Evolutionary conservation across 2,888 invertebrate species (phyloP), one percentile per base, ranked within the genome.

Genomic region (Cerastoderma edule): DNA sequence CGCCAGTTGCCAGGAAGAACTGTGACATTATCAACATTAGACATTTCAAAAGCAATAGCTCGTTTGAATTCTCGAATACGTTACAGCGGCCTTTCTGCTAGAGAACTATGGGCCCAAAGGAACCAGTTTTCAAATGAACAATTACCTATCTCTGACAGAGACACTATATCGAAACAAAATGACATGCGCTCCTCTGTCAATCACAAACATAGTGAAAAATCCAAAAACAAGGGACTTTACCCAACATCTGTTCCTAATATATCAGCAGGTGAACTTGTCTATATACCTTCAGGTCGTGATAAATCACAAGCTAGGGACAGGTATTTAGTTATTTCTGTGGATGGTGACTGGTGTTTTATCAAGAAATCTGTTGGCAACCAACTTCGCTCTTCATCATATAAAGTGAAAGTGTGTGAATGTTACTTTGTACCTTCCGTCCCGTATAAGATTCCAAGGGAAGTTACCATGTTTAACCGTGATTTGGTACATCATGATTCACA

Each of bases 51-150:
- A 10, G 75, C 76, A 4, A 53, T 72, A 5, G 73, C 80, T 16
- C 50, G 54, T 30, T 54, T 86, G 8, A 85, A 85, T 33, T 67
- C 70, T 19, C 72, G 81, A 10, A 76, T 85, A 13, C 33, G 83
- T 2, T 28, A 54, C 8, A 32, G 44, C 13, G 80, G 81, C 16
- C 24, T 84, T 1, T 84, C 83, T n/a, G 53, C 83, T n/a, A 46
- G 76, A 2, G 86, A 84, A 71, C 48, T 82, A 54, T 75, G 67
- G 70, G 69, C 72, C 8, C 85, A 86, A 46, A 68, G 81, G 30
- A 72, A 78, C 39, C 83, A 86, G 57, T 83, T 83, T 44, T 73
- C 84, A 1, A 65, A 78, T 57, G 54, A 64, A 32, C 84, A 83
- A 54, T 19, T 84, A 10, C 78, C 80, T 3, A 30, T 83, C 4